phyloP scores from a whole-genome alignment of 2,113 vertebrate species.

The crab-eating macaque (Macaca fascicularis) region DNA sequence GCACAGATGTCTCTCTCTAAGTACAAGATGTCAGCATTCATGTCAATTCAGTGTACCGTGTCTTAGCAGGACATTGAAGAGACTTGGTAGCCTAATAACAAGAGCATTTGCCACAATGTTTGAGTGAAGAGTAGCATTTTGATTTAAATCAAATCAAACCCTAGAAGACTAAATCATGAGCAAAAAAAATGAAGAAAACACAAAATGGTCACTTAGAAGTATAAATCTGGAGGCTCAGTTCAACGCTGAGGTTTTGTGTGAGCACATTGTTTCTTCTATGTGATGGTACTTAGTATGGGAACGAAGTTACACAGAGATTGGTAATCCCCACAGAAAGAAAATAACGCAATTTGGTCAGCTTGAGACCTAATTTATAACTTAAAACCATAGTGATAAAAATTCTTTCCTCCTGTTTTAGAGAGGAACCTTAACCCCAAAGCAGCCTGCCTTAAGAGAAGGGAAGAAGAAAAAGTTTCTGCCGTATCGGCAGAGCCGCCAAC shows the following conservation, averaged over 20 bases:
- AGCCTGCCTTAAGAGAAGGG: slow-evolving; percentile 99
- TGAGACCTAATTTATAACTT: neutral
- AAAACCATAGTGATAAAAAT: neutral
- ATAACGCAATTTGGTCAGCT: neutral
- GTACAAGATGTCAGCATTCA: neutral
- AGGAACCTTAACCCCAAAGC: slow-evolving; percentile 99
- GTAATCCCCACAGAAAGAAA: neutral
- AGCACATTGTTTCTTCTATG: neutral
- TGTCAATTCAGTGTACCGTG: neutral
- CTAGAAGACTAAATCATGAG: neutral
- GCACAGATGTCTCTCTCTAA: neutral
- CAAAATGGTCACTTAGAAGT: neutral
- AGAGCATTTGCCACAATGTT: neutral
- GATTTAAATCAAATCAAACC: neutral
- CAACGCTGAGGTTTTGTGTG: neutral
- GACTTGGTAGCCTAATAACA: neutral
- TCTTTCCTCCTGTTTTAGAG: slow-evolving; percentile 85
- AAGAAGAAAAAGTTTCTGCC: slow-evolving; percentile 97
- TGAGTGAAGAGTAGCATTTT: neutral
- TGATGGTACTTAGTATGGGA: neutral
- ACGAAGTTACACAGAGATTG: neutral
- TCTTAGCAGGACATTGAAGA: neutral
- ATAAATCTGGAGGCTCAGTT: neutral
- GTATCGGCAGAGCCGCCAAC: slow-evolving; percentile 93
- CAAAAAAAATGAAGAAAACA: slow-evolving; percentile 21